Conservation (phyloP, 2,797 vertebrate genomes). For the Karalla daura region DNA sequence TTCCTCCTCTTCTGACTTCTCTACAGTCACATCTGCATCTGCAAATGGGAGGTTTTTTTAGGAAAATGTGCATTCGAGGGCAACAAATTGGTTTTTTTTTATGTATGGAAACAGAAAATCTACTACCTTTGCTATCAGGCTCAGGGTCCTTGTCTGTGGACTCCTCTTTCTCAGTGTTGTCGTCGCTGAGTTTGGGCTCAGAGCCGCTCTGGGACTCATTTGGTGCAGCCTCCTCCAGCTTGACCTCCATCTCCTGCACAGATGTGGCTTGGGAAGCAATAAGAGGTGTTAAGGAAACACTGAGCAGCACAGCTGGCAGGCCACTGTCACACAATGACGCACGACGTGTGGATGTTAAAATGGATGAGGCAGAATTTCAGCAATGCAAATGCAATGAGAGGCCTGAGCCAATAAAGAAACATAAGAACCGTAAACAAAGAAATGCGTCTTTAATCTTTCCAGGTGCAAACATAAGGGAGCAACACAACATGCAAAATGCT, state of each 20-base stretch:
- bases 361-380: not conserved
- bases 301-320: not conserved
- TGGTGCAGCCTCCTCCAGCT: slow-evolving; percentile 79
- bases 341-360: not conserved
- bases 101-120: not conserved
- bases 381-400: slow-evolving; percentile 14
- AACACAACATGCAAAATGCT: slow-evolving; percentile 56
- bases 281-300: slow-evolving; percentile 16
- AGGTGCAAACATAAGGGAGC: slow-evolving; percentile 28
- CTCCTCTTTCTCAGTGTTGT: slow-evolving; percentile 77
- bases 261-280: slow-evolving; percentile 80
- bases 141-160: slow-evolving; percentile 34
- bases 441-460: slow-evolving; percentile 54
- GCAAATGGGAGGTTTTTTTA: slow-evolving; percentile 4
- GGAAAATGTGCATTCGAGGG: not conserved
- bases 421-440: slow-evolving; percentile 28
- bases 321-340: no score
- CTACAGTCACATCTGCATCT: slow-evolving; percentile 57
- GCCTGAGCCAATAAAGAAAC: slow-evolving; percentile 40
- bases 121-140: slow-evolving; percentile 58
- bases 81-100: not conserved
- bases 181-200: slow-evolving; percentile 81
- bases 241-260: slow-evolving; percentile 88
- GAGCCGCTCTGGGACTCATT: slow-evolving; percentile 68
- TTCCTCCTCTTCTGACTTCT: slow-evolving; percentile 30